Conservation (phyloP, 2,797 vertebrate genomes). For the Yasuhikotakia modesta region DNA sequence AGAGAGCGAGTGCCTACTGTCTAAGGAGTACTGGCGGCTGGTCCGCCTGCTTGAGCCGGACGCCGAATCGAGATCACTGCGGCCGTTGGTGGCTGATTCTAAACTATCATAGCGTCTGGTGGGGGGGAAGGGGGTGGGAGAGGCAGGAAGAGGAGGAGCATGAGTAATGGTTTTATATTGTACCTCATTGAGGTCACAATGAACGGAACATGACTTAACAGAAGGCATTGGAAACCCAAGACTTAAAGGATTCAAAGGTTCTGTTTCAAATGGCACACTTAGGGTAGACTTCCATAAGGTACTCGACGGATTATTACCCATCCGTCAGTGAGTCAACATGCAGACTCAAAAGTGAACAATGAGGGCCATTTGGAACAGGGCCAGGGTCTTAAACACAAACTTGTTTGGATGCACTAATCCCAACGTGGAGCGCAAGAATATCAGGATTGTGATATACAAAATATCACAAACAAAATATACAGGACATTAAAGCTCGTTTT, state of each 20-base stretch:
- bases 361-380: constrained; percentile 26
- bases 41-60: constrained; percentile 90
- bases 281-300: background rate
- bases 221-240: constrained; percentile 50
- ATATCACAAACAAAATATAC: constrained; percentile 47
- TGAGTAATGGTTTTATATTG: constrained; percentile 74
- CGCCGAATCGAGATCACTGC: constrained; percentile 92
- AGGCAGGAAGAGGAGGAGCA: constrained; percentile 78
- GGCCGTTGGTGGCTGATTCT: constrained; percentile 91
- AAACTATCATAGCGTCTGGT: constrained; percentile 94
- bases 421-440: constrained; percentile 55
- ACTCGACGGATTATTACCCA: background rate
- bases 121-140: constrained; percentile 75
- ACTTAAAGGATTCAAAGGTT: constrained; percentile 1
- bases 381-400: constrained; percentile 8
- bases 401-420: constrained; percentile 37
- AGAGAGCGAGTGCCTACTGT: constrained; percentile 91
- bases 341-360: background rate
- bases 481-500: constrained; percentile 50
- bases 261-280: constrained; percentile 13
- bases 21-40: constrained; percentile 91
- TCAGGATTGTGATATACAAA: constrained; percentile 42
- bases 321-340: background rate
- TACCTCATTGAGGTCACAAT: constrained; percentile 38
- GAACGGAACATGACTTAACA: constrained; percentile 25